phyloP scores from a whole-genome alignment of 2,797 vertebrate genomes.

The Zenarchopterus dispar region DNA sequence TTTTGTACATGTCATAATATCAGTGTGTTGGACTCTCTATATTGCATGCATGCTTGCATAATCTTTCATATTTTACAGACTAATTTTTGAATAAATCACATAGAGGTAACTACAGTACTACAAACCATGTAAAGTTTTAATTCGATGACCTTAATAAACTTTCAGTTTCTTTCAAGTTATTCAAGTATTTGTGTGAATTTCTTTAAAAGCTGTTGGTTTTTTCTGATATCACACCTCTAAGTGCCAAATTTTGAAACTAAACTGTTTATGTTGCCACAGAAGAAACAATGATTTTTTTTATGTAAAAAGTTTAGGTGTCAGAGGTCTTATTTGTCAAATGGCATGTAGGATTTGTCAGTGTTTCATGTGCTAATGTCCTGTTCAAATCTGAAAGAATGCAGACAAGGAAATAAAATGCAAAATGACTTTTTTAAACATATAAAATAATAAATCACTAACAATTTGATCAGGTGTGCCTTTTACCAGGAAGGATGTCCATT shows the following conservation, averaged over 20 bases:
- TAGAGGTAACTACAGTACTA: not conserved
- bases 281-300: constrained; percentile 14
- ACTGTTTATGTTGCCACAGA: not conserved
- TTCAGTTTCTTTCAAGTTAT: constrained; percentile 20
- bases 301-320: constrained; percentile 14
- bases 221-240: not conserved
- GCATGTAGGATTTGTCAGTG: constrained; percentile 2
- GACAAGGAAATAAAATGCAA: constrained; percentile 62
- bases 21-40: constrained; percentile 7
- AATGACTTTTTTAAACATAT: constrained; percentile 62
- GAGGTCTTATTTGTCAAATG: not conserved
- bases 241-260: constrained; percentile 1
- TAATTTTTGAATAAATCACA: constrained; percentile 8
- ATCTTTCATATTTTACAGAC: too few species aligned
- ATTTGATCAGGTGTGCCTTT: constrained; percentile 36
- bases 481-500: constrained; percentile 51
- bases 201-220: constrained; percentile 27
- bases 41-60: constrained; percentile 23
- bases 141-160: constrained; percentile 40
- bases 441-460: constrained; percentile 63
- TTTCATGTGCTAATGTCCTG: not conserved
- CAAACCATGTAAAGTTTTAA: constrained; percentile 9
- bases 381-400: constrained; percentile 54
- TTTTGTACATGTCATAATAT: constrained; percentile 18
- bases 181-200: constrained; percentile 37